Percentiles rank a stretch among this genome's conserved stretches.
phyloP scores from a whole-genome alignment of 2,797 vertebrate species.

The Ceyx erithaca region DNA sequence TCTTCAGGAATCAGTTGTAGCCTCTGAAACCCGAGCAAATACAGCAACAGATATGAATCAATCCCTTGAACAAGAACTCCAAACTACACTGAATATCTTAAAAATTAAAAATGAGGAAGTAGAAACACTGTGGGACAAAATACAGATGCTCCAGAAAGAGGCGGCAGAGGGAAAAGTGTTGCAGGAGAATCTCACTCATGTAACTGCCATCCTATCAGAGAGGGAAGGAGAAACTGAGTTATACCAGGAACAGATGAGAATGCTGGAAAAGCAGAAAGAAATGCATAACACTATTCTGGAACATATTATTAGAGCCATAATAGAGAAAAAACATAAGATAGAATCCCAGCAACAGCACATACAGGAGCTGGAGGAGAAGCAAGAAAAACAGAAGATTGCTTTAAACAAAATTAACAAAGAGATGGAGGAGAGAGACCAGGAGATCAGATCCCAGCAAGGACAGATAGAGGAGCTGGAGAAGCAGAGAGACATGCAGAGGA shows the following conservation, averaged over 20 bases:
- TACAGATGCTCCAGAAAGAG: slow-evolving; percentile 69
- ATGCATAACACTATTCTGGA: slow-evolving; percentile 64
- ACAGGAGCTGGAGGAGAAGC: slow-evolving; percentile 51
- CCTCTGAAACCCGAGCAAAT: slow-evolving; percentile 61
- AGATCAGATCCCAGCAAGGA: slow-evolving; percentile 45
- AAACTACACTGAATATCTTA: slow-evolving; percentile 44
- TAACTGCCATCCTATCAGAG: slow-evolving; percentile 61
- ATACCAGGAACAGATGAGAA: slow-evolving; percentile 48
- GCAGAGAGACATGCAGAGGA: slow-evolving; percentile 26
- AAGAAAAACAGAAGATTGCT: background rate
- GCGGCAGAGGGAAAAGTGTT: slow-evolving; percentile 52
- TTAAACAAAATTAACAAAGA: slow-evolving; percentile 42
- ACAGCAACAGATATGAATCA: slow-evolving; percentile 13
- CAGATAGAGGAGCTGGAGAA: slow-evolving; percentile 56
- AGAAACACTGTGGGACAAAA: slow-evolving; percentile 56
- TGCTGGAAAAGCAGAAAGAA: slow-evolving; percentile 68
- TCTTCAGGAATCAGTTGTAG: slow-evolving; percentile 62
- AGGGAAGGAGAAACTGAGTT: slow-evolving; percentile 67
- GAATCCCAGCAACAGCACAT: slow-evolving; percentile 65
- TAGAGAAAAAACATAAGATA: slow-evolving; percentile 63
- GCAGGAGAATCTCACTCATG: slow-evolving; percentile 55
- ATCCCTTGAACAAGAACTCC: slow-evolving; percentile 74
- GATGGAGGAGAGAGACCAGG: slow-evolving; percentile 47
- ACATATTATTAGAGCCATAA: slow-evolving; percentile 67
- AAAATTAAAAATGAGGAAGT: slow-evolving; percentile 70